Base-by-base conservation (phyloP, 2,888 invertebrate species). In the Bugulina stolonifera region DNA sequence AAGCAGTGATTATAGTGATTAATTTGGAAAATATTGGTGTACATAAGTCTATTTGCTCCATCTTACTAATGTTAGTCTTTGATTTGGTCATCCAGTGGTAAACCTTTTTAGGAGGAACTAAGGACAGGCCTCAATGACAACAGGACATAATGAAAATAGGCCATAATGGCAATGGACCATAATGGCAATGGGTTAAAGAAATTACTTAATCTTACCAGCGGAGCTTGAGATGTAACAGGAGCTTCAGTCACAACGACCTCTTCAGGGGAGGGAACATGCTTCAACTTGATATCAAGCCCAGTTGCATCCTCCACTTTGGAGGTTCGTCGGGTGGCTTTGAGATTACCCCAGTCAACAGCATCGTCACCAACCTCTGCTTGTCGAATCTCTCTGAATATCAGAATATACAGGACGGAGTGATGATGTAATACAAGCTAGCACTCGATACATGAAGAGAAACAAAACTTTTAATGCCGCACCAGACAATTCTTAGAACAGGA, bases 261-360 rank as follows among this genome's bases (percentile, higher is more conserved):
- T 32, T 64, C 64, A 14, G 64, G 29, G 5, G 64, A 22, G 32
- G 64, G 64, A 3, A 70, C 52, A 27, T 35, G n/a, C 23, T 43
- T 70, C 25, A 70, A 29, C 2, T 35, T 70, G 52, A 70, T 14
- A 29, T 54, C 32, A 14, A 70, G 25, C 5, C 29, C 70, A 35
- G 2, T 5, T 35, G 18, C 52, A 3, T 52, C 52, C 32, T 70
- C 54, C 54, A 5, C 29, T 54, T 43, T 70, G 35, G 54, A 43
- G 25, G 32, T 29, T 29, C 43, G 2, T 14, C 54, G 52, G 3
- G 54, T 23, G 23, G 70, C 14, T 32, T 70, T 70, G 25, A 74
- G 74, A 14, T 75, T 73, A 23, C 76, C 75, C 78, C 78, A 78
- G 52, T 76, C 75, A 23, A 73, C 35, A 10, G 77, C 77, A 3